Base-by-base conservation (phyloP, 2,797 vertebrate genomes). In the Myoxocephalus aenaeus region DNA sequence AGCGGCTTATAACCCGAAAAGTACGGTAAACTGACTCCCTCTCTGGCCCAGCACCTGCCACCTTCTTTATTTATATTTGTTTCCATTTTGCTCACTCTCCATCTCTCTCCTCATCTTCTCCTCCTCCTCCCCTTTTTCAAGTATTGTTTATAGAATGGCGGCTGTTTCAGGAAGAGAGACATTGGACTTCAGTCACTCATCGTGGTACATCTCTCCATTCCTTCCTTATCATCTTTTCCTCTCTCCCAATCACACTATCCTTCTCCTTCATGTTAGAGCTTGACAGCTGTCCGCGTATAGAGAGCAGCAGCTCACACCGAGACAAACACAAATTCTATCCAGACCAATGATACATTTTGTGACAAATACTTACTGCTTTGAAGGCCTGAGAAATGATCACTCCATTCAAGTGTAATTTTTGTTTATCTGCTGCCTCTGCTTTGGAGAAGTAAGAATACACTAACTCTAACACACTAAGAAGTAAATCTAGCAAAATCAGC, bases 281-380 rank as follows among this genome's bases (percentile, higher is more conserved):
- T 84, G 84, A 79, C 77, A 78, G 72, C 66, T 77, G 74, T 84
- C 57, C 22, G 85, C 67, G 25, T 22, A 56, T 67, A 73, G 56
- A 51, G 54, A 70, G 65, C 75, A 69, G 77, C 59, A 78, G 48
- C 67, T 75, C 58, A 72, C 38, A 51, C 51, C 48, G 64, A 79
- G 57, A 86, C 67, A 2, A 57, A 85, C 74, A 71, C 51, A 32
- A 46, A 74, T 72, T 65, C 56, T 74, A 44, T 57, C 17, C 17
- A n/a, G 42, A 79, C 29, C 65, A 22, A 62, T 67, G 54, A 75
- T 74, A 38, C 73, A 46, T 56, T 80, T 46, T 61, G 56, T 14
- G 44, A 48, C 20, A 18, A n/a, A 63, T n/a, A n/a, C n/a, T n/a
- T 40, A 69, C 20, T 57, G 22, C 40, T 70, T 27, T 51, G 36